These are phyloP conservation scores for Halocaridina rubra DNA, from an alignment of 2,888 invertebrate species.

Conservation along the genomic window DNA sequence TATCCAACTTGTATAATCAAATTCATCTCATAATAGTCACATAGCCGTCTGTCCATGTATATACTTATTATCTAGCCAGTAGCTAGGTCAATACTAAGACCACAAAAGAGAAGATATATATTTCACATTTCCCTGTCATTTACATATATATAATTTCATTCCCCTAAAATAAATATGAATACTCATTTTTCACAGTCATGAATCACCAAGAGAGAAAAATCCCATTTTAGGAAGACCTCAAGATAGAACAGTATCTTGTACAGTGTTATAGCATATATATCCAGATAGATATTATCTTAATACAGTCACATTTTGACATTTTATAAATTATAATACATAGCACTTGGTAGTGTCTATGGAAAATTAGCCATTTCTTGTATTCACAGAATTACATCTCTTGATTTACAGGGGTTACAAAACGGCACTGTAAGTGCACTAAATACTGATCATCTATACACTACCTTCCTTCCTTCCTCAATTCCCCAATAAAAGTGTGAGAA, in stretches of 20 bases:
- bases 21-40: constrained; percentile 1
- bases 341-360: too few relatives aligned
- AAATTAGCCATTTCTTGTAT: too few relatives aligned
- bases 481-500: constrained; percentile 24
- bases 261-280: background rate
- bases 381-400: too few relatives aligned
- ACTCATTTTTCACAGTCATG: background rate
- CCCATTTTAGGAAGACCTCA: background rate
- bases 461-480: too few relatives aligned
- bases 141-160: background rate
- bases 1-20: background rate
- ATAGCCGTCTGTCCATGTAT: constrained; percentile 10
- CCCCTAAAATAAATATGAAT: too few relatives aligned
- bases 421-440: too few relatives aligned
- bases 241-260: background rate
- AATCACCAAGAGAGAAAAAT: background rate
- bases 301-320: too few relatives aligned
- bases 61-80: background rate
- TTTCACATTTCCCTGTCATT: background rate
- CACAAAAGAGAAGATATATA: background rate
- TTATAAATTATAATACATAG: too few relatives aligned
- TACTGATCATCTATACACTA: too few relatives aligned
- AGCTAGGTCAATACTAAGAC: background rate
- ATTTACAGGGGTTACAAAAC: too few relatives aligned
- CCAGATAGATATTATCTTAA: background rate